Percentiles rank a stretch among this genome's conserved stretches.
These are phyloP conservation scores for Agriopis aurantiaria DNA, from an alignment of 2,888 invertebrate species.

Conservation along the genomic window DNA sequence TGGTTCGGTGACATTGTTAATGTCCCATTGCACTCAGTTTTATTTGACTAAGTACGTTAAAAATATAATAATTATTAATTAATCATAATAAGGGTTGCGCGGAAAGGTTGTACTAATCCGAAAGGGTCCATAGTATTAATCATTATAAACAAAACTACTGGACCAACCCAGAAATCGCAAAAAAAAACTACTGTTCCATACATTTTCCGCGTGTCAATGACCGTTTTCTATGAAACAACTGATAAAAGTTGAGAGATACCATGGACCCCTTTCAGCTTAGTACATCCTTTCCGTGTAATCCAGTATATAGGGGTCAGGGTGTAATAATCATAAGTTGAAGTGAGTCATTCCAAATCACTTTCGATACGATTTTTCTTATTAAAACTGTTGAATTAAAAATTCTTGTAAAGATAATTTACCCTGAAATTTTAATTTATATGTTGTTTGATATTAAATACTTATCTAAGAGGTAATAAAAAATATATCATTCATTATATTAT, in stretches of 20 bases:
- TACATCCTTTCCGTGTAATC: no score
- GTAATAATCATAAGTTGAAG: neutral
- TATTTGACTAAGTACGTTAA: neutral
- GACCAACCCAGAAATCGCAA: no score
- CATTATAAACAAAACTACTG: no score
- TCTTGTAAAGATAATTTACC: neutral
- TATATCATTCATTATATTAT: no score
- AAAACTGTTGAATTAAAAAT: neutral
- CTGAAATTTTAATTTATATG: neutral
- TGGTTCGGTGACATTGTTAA: neutral
- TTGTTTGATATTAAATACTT: neutral
- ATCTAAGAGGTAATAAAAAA: neutral
- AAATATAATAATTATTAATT: neutral
- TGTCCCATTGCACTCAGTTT: neutral
- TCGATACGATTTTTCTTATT: neutral
- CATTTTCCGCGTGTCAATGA: no score
- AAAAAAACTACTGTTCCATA: no score
- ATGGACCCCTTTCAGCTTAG: no score
- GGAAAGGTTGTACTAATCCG: neutral
- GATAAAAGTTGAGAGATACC: no score
- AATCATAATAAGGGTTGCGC: no score
- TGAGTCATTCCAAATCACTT: constrained; percentile 8
- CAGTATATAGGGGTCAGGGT: neutral
- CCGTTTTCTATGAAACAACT: no score
- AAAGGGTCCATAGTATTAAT: no score